Evolutionary conservation across 2,888 invertebrate species (phyloP).

Genomic region (Lycaena phlaeas): DNA sequence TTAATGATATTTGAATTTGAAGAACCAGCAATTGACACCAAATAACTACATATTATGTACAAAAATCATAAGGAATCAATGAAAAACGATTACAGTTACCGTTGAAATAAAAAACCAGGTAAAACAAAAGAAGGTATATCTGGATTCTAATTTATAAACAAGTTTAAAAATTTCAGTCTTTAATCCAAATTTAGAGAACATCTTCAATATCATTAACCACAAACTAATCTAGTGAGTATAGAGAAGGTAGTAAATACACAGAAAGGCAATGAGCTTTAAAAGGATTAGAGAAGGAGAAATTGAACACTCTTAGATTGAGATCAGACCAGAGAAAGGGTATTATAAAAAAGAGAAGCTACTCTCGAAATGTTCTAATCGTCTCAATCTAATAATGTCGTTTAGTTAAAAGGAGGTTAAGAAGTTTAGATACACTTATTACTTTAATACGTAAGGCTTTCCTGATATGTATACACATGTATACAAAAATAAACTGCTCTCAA

Average conservation of each 20-base stretch:
- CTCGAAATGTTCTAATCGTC: neutral
- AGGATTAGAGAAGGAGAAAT: constrained; percentile 13
- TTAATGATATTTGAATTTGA: constrained; percentile 8
- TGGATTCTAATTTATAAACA: no score
- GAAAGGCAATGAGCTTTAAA: constrained; percentile 53
- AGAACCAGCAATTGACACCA: neutral
- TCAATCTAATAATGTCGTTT: constrained; percentile 18
- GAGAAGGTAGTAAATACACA: constrained; percentile 36
- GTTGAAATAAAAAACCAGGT: neutral
- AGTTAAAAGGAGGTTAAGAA: constrained; percentile 25
- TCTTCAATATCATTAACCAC: constrained; percentile 16
- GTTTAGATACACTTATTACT: constrained; percentile 26
- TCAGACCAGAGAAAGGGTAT: no score
- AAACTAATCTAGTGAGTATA: constrained; percentile 19
- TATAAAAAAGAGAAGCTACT: neutral
- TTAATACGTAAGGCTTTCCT: constrained; percentile 53
- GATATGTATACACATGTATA: constrained; percentile 65
- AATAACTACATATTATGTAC: constrained; percentile 4
- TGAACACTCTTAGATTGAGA: constrained; percentile 9
- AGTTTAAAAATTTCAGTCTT: neutral
- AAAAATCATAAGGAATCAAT: neutral
- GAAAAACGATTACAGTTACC: neutral
- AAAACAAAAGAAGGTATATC: no score
- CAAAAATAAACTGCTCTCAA: constrained; percentile 65
- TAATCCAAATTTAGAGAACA: neutral